A percentile compares a stretch with the other conserved stretches of the same genome.
These are phyloP conservation scores for Spinus olivaceus DNA, from an alignment of 2,797 vertebrate genomes.

Conservation along the genomic window DNA sequence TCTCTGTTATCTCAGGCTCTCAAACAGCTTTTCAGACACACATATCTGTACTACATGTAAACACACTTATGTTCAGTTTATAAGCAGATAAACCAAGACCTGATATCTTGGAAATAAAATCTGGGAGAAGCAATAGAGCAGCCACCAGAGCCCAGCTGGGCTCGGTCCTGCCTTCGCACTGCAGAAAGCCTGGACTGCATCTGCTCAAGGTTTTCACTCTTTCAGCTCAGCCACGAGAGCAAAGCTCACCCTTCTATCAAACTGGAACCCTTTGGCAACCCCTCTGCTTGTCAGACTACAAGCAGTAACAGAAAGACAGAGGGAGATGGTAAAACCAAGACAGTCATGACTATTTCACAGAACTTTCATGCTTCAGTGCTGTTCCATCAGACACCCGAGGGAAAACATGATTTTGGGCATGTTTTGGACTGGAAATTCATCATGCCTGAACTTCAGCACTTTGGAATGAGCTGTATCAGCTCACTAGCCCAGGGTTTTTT, in stretches of 20 bases:
- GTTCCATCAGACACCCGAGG: not conserved
- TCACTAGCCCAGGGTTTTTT: not conserved
- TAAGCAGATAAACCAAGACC: not conserved
- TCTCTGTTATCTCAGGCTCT: not conserved
- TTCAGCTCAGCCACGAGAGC: not conserved
- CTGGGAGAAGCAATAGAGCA: not conserved
- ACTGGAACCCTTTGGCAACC: not conserved
- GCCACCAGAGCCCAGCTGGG: not conserved
- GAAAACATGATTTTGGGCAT: not conserved
- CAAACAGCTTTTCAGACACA: not conserved
- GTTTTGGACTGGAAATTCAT: not conserved
- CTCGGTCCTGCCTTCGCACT: not conserved
- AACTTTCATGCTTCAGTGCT: not conserved
- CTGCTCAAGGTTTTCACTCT: not conserved
- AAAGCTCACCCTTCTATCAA: not conserved
- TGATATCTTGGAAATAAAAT: not conserved
- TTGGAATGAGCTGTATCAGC: not conserved
- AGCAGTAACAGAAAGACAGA: not conserved
- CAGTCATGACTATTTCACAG: not conserved
- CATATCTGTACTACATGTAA: not conserved
- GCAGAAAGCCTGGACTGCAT: fast-evolving
- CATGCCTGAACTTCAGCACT: not conserved
- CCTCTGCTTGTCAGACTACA: not conserved
- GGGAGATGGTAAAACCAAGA: not conserved
- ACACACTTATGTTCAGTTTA: not conserved